Evolutionary conservation across 2,113 vertebrate species (phyloP), one percentile per base, ranked within the genome.

Genomic region (Solenodon paradoxus): DNA sequence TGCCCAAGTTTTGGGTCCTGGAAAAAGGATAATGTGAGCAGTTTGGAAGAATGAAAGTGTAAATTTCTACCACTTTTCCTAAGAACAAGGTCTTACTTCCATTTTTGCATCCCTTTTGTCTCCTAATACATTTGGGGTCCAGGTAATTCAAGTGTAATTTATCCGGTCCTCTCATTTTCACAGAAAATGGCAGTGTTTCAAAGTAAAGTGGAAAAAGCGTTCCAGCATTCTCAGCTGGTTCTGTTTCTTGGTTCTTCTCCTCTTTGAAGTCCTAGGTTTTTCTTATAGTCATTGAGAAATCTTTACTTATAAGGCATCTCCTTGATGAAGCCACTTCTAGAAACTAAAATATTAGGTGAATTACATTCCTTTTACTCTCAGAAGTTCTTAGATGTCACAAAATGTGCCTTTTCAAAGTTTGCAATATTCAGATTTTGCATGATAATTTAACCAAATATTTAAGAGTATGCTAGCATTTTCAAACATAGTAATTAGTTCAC

Each of bases 381-480:
- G 28, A 72, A 90, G 53, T 87, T 4, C 40, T 90, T 61, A 84
- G 53, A 47, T 13, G 6, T 51, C 51, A 82, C 45, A 72, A 88
- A 88, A 82, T 74, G 30, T 78, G 49, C 38, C 47, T 91, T 95
- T 88, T 69, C 22, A 42, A 72, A 77, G 79, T 63, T 49, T 28
- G 28, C 68, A 78, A 85, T 72, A 68, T 42, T 94, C 40, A 66
- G 4, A 63, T 61, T 86, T 75, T 94, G 51, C 55, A 30, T 49
- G 16, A 16, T 66, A 66, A 55, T 45, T 53, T 63, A 79, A 77
- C 49, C 11, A 68, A 81, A 78, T 96, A 49, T 94, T 92, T 71
- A 42, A 78, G 26, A 94, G 35, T 24, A 72, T 81, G 40, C 72
- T 84, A 90, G 53, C 71, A 81, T 91, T 95, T 96, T 66, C 55